Evolutionary conservation across 2,113 vertebrate species (phyloP), one percentile per base, ranked within the genome.

Genomic region (Lycaon pictus): DNA sequence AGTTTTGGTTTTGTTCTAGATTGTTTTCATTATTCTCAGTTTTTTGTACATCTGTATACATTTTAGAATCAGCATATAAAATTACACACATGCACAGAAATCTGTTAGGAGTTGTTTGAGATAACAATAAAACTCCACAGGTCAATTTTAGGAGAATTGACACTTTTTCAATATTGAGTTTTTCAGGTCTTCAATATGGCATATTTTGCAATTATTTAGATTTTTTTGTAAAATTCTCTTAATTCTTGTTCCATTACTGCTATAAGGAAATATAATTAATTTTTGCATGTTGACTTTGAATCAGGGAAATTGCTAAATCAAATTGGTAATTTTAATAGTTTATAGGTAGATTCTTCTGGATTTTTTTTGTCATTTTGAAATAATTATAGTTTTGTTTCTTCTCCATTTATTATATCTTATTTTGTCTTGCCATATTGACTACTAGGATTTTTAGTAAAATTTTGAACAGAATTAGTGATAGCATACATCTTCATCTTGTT

Each of bases 381-480:
- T 92, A 95, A 15, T 90, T 74, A 56, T 19, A 63, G 48, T 67
- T 93, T 76, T 65, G 62, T 76, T 74, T 82, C 12, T 96, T 53
- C 15, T 79, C 16, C 10, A 20, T 65, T 88, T 92, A 19, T 62
- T 83, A n/a, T 32, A 32, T 77, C 25, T 83, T 72, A 1, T 27
- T 85, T 94, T 71, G 60, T 82, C 51, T 85, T 89, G 11, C 15
- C 15, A n/a, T 80, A 80, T 80, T 65, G 55, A 72, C 19, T 71
- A 0, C 55, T 72, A 65, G 15, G 10, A 90, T n/a, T 72, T 88
- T 92, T 48, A 80, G 62, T 79, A 72, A 97, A 88, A 65, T 65
- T 88, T 95, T 80, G 58, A 62, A 37, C 58, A 94, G 62, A 76
- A 51, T 32, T 94, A 29, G 15, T 15, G 4, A 81, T 51, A 94